phyloP scores from a whole-genome alignment of 2,888 invertebrate species.

The Melinaea menophilus region DNA sequence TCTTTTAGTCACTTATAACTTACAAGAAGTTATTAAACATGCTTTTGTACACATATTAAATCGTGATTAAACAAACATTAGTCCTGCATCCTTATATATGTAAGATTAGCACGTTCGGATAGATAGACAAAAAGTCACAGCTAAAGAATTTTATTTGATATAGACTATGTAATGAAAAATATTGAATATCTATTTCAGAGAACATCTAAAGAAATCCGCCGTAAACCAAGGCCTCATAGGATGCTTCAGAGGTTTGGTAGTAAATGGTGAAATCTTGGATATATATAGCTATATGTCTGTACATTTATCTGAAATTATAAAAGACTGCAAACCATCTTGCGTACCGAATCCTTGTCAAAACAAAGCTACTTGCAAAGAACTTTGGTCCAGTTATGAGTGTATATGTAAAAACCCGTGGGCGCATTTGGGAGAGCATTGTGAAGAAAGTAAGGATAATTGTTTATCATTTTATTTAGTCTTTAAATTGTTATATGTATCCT shows the following conservation, averaged over 20 bases:
- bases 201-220: slow-evolving; percentile 87
- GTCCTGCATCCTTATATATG: no score
- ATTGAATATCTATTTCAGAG: slow-evolving; percentile 70
- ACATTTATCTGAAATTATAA: slow-evolving; percentile 92
- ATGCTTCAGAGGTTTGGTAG: slow-evolving; percentile 94
- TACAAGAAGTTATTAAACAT: no score
- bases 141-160: no score
- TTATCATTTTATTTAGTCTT: no score
- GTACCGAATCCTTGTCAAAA: slow-evolving; percentile 96
- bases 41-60: no score
- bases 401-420: slow-evolving; percentile 96
- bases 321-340: slow-evolving; percentile 96
- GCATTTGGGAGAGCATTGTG: slow-evolving; percentile 92
- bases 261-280: slow-evolving; percentile 93
- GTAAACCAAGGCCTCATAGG: slow-evolving; percentile 94
- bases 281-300: slow-evolving; percentile 96
- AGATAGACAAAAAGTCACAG: no score
- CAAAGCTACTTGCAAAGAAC: slow-evolving; percentile 92
- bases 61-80: no score
- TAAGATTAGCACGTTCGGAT: no score
- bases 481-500: no score
- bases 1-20: no score
- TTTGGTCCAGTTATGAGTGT: slow-evolving; percentile 95
- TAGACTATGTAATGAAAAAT: not conserved
- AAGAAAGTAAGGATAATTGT: slow-evolving; percentile 84